Percentiles rank a stretch among this genome's conserved stretches.
Evolutionary conservation across 2,797 vertebrate species (phyloP).

Genomic region (Girardinus metallicus): DNA sequence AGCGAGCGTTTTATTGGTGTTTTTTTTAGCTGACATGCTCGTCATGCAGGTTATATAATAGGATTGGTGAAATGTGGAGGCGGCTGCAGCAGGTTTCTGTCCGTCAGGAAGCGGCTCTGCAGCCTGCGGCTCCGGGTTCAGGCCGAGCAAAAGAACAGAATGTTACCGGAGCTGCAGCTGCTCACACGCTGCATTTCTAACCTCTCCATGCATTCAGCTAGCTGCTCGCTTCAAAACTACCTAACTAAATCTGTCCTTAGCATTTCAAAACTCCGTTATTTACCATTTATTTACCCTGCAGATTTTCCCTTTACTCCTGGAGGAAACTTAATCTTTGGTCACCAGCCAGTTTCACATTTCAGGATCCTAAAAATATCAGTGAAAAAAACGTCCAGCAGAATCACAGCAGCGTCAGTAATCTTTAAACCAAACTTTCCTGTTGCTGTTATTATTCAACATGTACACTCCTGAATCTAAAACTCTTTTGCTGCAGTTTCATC

Average conservation of each 20-base stretch:
- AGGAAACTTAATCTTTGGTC: not conserved
- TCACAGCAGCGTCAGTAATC: not conserved
- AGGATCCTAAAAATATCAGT: constrained; percentile 12
- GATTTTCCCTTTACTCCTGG: not conserved
- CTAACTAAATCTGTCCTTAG: no score
- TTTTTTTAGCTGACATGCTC: not conserved
- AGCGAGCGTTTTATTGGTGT: fast-evolving
- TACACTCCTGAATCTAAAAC: not conserved
- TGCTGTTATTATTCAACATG: not conserved
- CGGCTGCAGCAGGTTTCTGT: not conserved
- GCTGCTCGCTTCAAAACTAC: not conserved
- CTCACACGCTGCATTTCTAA: not conserved
- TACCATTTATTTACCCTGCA: not conserved
- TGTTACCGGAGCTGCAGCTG: constrained; percentile 58
- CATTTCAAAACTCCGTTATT: not conserved
- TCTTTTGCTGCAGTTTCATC: not conserved
- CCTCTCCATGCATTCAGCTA: not conserved
- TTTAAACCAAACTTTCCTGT: not conserved
- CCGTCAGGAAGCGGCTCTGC: not conserved
- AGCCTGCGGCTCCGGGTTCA: constrained; percentile 7
- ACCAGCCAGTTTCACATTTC: constrained; percentile 15
- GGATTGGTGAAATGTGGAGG: constrained; percentile 29
- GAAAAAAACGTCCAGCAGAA: not conserved
- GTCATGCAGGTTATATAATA: constrained; percentile 25
- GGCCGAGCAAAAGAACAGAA: constrained; percentile 64